Percentiles rank a stretch among this genome's conserved stretches.
These are phyloP conservation scores for Trichonephila inaurata DNA, from an alignment of 1,140 invertebrate species.

Conservation along the genomic window DNA sequence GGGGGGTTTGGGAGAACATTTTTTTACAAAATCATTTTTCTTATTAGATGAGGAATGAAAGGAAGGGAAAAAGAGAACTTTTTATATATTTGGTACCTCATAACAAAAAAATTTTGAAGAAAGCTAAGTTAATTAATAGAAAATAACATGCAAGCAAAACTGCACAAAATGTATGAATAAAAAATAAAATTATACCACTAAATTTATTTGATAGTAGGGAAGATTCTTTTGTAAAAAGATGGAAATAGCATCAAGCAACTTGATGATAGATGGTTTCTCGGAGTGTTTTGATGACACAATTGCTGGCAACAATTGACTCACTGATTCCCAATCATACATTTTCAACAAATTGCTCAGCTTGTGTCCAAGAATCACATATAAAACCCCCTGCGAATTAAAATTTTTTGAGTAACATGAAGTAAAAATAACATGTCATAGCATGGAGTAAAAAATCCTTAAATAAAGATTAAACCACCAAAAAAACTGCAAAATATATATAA, in stretches of 20 bases:
- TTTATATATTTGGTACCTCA: too few species aligned
- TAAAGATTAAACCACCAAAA: too few species aligned
- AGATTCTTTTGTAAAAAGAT: slow-evolving; percentile 81
- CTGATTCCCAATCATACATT: slow-evolving; percentile 88
- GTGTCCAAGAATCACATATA: slow-evolving; percentile 88
- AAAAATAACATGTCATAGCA: too few species aligned
- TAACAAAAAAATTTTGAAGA: background rate
- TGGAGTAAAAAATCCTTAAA: too few species aligned
- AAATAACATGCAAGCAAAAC: too few species aligned
- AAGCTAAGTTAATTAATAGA: too few species aligned
- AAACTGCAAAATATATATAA: too few species aligned
- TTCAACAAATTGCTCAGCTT: slow-evolving; percentile 85
- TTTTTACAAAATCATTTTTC: too few species aligned
- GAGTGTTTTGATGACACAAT: slow-evolving; percentile 87
- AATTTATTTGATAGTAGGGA: slow-evolving; percentile 82
- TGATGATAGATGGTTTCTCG: slow-evolving; percentile 90
- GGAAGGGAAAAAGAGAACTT: too few species aligned
- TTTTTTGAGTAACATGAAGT: too few species aligned
- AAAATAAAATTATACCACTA: slow-evolving; percentile 78
- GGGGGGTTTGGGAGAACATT: too few species aligned
- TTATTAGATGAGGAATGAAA: too few species aligned
- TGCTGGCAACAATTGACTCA: slow-evolving; percentile 88
- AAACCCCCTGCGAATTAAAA: slow-evolving; percentile 84
- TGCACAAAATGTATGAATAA: background rate
- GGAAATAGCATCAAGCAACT: slow-evolving; percentile 85